These are phyloP conservation scores for Maniola jurtina DNA, from an alignment of 1,140 invertebrate genomes.

Conservation along the genomic window DNA sequence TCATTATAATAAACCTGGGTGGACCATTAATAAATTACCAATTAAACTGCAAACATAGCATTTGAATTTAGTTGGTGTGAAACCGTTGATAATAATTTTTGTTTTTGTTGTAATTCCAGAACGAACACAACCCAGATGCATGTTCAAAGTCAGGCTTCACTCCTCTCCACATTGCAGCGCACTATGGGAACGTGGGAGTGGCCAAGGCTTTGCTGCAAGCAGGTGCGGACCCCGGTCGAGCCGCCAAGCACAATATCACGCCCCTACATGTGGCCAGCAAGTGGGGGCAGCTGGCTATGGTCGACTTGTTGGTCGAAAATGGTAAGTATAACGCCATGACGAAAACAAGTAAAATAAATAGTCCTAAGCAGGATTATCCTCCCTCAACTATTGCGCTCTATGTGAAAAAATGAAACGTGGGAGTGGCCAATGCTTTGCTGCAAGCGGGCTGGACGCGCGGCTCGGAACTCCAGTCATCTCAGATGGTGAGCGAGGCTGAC, in stretches of 20 bases:
- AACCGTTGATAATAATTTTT: neutral
- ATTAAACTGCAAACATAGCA: too few relatives aligned
- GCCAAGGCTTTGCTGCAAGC: slow-evolving; percentile 93
- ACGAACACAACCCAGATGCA: slow-evolving; percentile 96
- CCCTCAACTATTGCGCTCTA: slow-evolving; percentile 87
- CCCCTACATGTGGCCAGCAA: slow-evolving; percentile 97
- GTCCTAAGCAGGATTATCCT: too few relatives aligned
- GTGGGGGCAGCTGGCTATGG: slow-evolving; percentile 98
- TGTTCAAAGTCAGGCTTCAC: slow-evolving; percentile 99
- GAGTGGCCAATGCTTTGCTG: slow-evolving; percentile 94
- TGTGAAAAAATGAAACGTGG: slow-evolving; percentile 97
- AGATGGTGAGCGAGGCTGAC: too few relatives aligned
- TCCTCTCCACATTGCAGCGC: slow-evolving; percentile 98
- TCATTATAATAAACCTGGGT: too few relatives aligned
- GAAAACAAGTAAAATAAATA: too few relatives aligned
- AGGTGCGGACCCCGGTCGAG: slow-evolving; percentile 97
- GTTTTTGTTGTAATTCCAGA: slow-evolving; percentile 77
- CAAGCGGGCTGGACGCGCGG: too few relatives aligned
- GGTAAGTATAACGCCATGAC: slow-evolving; percentile 39
- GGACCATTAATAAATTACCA: too few relatives aligned
- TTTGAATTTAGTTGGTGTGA: too few relatives aligned
- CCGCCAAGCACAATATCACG: slow-evolving; percentile 96
- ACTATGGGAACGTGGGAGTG: slow-evolving; percentile 98
- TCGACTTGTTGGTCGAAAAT: slow-evolving; percentile 81
- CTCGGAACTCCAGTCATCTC: too few relatives aligned